Evolutionary conservation across 2,113 vertebrate genomes (phyloP), one percentile per base, ranked within the genome.

Genomic region (Myrmophylax atrothorax): DNA sequence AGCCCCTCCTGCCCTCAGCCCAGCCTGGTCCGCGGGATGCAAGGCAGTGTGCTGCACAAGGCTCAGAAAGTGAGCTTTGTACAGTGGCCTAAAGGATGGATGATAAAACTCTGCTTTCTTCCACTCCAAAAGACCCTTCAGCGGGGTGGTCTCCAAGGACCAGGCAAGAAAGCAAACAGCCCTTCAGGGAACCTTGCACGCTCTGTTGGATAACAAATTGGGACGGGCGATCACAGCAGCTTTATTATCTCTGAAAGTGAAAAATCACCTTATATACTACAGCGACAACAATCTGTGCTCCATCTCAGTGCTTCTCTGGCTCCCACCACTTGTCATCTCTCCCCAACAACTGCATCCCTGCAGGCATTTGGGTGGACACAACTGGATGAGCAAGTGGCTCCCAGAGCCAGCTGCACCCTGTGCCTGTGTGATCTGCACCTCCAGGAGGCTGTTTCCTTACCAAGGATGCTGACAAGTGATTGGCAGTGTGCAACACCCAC

Each of bases 21-120:
- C 69, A 42, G 37, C 18, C 38, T 4, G 35, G 28, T 24, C 50
- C 68, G 2, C 0, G 0, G 53, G 28, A 3, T 25, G 44, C 33
- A 38, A 6, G 63, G 14, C 0, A 1, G 7, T 58, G 42, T 29
- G 9, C 25, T 42, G 8, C 44, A n/a, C 5, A 33, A 35, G 15
- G 8, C n/a, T 44, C 44, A 33, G 52, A 49, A 50, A 14, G 8
- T 19, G 52, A 87, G 18, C 31, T 84, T 63, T 68, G 6, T 0
- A 0, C 56, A 49, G 7, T 2, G 40, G 35, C 55, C 60, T 68
- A 26, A 55, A 73, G 25, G 19, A 22, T 18, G 10, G 22, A 37
- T 10, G 24, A 68, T 3, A 78, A 49, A 90, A 4, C 44, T 49
- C 46, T 60, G 31, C 37, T 64, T 58, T n/a, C 58, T 67, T 25